phyloP scores from a whole-genome alignment of 2,113 vertebrate genomes.

The Centropus bengalensis region DNA sequence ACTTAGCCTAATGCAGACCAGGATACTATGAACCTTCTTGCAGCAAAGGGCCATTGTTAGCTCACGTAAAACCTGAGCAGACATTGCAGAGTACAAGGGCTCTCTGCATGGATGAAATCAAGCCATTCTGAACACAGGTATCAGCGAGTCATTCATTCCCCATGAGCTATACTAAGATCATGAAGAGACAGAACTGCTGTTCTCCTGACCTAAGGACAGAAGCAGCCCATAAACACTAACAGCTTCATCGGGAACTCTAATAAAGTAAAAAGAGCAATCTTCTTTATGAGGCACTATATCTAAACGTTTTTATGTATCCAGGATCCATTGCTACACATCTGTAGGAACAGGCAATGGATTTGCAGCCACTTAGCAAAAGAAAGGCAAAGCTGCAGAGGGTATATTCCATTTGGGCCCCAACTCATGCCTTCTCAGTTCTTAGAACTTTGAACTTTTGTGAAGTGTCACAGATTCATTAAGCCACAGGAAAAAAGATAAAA shows the following conservation, averaged over 20 bases:
- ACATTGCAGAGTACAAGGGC: neutral
- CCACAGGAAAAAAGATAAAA: neutral
- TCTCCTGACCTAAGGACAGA: neutral
- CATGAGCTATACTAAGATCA: neutral
- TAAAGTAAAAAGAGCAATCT: neutral
- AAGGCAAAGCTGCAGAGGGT: neutral
- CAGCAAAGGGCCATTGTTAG: neutral
- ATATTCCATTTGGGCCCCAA: neutral
- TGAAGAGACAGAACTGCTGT: neutral
- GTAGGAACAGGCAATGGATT: fast-evolving
- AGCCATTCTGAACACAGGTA: neutral
- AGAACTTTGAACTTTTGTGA: neutral
- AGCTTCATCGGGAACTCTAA: neutral
- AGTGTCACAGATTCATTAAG: neutral
- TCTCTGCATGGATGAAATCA: neutral
- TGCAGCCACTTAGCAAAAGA: neutral
- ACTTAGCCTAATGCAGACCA: neutral
- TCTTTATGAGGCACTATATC: neutral
- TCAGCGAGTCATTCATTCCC: neutral
- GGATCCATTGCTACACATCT: neutral
- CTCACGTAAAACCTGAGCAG: neutral
- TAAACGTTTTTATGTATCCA: neutral
- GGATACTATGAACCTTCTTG: neutral
- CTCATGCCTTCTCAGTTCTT: neutral
- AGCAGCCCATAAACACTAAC: neutral